A percentile compares a stretch with the other conserved stretches of the same genome.
Conservation (phyloP, 1,140 invertebrate species). For the Hyles euphorbiae region DNA sequence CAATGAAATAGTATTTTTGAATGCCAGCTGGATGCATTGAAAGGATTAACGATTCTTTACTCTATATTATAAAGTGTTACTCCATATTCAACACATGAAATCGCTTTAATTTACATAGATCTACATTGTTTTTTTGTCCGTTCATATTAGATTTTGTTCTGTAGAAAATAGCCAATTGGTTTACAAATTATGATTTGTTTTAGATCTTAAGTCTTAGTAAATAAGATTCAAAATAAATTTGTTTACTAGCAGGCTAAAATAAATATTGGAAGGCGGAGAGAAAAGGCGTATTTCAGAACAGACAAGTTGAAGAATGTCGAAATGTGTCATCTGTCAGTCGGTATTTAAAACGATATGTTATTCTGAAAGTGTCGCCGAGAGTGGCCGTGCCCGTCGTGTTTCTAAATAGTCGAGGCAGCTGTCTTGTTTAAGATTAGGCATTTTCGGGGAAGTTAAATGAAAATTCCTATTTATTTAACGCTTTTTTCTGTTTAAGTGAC, state of each 20-base stretch:
- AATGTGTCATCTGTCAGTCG: slow-evolving; percentile 74
- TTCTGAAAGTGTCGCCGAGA: slow-evolving; percentile 48
- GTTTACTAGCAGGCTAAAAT: slow-evolving; percentile 26
- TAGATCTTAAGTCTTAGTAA: background rate
- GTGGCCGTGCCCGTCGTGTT: slow-evolving; percentile 43
- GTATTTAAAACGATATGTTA: slow-evolving; percentile 73
- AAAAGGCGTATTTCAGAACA: slow-evolving; percentile 55
- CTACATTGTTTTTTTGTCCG: slow-evolving; percentile 45
- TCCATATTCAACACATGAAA: slow-evolving; percentile 41
- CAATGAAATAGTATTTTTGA: slow-evolving; percentile 19
- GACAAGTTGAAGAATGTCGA: slow-evolving; percentile 74
- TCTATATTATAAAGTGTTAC: slow-evolving; percentile 40
- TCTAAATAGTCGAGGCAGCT: slow-evolving; percentile 62
- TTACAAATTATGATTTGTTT: background rate
- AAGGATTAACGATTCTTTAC: slow-evolving; percentile 6
- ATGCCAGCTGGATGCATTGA: no score
- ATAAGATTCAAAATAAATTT: slow-evolving; percentile 24
- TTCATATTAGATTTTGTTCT: slow-evolving; percentile 48
- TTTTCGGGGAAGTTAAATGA: slow-evolving; percentile 43
- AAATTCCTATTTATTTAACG: slow-evolving; percentile 39
- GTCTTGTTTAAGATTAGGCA: slow-evolving; percentile 48
- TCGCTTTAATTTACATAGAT: slow-evolving; percentile 33
- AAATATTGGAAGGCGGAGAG: slow-evolving; percentile 50
- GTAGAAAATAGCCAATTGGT: slow-evolving; percentile 20
- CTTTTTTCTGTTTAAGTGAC: background rate